A percentile compares a stretch with the other conserved stretches of the same genome.
Conservation (phyloP, 2,888 invertebrate species). For the Pocota personata region DNA sequence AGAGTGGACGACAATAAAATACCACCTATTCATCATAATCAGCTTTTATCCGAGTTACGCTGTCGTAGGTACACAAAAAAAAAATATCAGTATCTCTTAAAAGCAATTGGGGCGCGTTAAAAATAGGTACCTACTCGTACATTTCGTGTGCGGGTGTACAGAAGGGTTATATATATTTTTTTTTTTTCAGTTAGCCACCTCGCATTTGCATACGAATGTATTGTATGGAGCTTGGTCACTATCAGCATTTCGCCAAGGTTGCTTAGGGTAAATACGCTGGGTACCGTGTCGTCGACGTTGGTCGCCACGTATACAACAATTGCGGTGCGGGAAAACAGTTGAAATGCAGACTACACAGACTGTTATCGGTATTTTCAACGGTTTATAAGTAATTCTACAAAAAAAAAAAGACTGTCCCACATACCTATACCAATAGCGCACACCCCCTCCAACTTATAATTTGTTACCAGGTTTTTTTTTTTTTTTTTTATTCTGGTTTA, state of each 20-base stretch:
- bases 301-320: slow-evolving; percentile 49
- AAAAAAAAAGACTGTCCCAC: slow-evolving; percentile 55
- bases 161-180: slow-evolving; percentile 32
- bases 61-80: neutral
- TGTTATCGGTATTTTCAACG: slow-evolving; percentile 69
- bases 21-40: slow-evolving; percentile 50
- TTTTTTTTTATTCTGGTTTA: slow-evolving; percentile 23
- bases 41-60: slow-evolving; percentile 21
- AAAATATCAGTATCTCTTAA: slow-evolving; percentile 15
- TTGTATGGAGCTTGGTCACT: slow-evolving; percentile 58
- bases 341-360: slow-evolving; percentile 37
- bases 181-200: slow-evolving; percentile 32
- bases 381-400: slow-evolving; percentile 62
- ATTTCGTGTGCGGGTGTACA: slow-evolving; percentile 43
- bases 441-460: slow-evolving; percentile 52
- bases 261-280: slow-evolving; percentile 53
- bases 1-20: slow-evolving; percentile 47
- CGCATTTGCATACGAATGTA: slow-evolving; percentile 51
- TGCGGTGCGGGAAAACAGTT: slow-evolving; percentile 30
- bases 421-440: slow-evolving; percentile 30
- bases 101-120: slow-evolving; percentile 52
- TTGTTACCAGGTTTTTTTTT: slow-evolving; percentile 45
- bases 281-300: slow-evolving; percentile 28
- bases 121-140: slow-evolving; percentile 27
- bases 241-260: slow-evolving; percentile 67